Evolutionary conservation across 2,113 vertebrate species (phyloP).

Genomic region (Origma solitaria): DNA sequence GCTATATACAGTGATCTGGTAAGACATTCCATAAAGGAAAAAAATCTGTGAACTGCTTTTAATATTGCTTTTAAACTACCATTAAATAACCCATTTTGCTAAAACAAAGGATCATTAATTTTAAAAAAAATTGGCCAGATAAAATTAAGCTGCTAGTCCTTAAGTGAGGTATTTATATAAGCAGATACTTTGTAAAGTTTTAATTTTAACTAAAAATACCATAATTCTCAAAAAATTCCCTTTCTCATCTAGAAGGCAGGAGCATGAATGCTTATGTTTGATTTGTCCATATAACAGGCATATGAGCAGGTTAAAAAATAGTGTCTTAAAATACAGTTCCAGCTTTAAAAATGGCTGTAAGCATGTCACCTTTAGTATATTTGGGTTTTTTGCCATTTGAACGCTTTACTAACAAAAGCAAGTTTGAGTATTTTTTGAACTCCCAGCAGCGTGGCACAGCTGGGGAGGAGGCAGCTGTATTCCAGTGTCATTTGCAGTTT

Average conservation of each 20-base stretch:
- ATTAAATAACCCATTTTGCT: neutral
- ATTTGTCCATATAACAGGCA: neutral
- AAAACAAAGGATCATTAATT: neutral
- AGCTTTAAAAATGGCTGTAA: neutral
- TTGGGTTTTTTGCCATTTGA: neutral
- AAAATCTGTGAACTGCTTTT: neutral
- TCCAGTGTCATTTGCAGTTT: neutral
- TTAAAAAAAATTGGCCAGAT: neutral
- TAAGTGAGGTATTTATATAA: neutral
- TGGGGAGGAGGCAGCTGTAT: constrained; percentile 3
- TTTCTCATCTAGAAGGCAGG: neutral
- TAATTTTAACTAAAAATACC: neutral
- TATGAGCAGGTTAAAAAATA: neutral
- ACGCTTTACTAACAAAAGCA: neutral
- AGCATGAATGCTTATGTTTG: neutral
- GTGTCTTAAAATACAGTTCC: neutral
- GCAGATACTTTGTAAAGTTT: neutral
- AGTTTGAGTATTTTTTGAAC: neutral
- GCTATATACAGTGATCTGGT: neutral
- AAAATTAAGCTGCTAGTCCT: neutral
- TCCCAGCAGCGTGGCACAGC: neutral
- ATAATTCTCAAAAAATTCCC: neutral
- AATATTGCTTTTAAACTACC: neutral
- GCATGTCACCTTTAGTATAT: neutral
- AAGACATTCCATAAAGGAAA: neutral